These are phyloP conservation scores for Caenorhabditis tropicalis DNA, from an alignment of 1,140 invertebrate species.

Conservation along the genomic window DNA sequence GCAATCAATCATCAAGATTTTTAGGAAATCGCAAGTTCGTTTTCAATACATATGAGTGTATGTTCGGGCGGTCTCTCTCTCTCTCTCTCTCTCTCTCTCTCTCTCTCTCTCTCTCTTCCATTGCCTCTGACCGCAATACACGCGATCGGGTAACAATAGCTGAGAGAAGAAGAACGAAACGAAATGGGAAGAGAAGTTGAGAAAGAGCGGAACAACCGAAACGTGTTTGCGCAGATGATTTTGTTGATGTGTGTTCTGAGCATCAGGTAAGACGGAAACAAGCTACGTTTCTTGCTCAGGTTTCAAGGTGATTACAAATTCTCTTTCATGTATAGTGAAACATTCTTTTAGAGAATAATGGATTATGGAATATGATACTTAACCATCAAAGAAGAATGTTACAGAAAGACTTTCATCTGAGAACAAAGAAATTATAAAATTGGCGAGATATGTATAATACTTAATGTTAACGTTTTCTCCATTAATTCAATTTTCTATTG, in stretches of 20 bases:
- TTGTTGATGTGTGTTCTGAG: neutral
- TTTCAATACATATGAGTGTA: neutral
- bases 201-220: neutral
- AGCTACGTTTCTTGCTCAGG: neutral
- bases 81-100: neutral
- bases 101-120: neutral
- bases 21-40: neutral
- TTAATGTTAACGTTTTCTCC: too few relatives aligned
- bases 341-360: too few relatives aligned
- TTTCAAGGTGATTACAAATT: neutral
- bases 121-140: neutral
- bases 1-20: slow-evolving; percentile 14
- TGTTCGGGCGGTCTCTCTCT: neutral
- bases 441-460: too few relatives aligned
- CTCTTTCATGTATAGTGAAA: too few relatives aligned
- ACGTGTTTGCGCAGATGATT: slow-evolving; percentile 42
- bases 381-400: too few relatives aligned
- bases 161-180: neutral
- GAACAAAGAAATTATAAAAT: too few relatives aligned
- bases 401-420: too few relatives aligned
- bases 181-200: neutral
- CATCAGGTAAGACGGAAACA: neutral
- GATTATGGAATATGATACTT: too few relatives aligned
- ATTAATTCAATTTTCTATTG: too few relatives aligned
- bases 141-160: slow-evolving; percentile 20